Conservation (phyloP, 2,113 vertebrate genomes). For the Garra rufa region DNA sequence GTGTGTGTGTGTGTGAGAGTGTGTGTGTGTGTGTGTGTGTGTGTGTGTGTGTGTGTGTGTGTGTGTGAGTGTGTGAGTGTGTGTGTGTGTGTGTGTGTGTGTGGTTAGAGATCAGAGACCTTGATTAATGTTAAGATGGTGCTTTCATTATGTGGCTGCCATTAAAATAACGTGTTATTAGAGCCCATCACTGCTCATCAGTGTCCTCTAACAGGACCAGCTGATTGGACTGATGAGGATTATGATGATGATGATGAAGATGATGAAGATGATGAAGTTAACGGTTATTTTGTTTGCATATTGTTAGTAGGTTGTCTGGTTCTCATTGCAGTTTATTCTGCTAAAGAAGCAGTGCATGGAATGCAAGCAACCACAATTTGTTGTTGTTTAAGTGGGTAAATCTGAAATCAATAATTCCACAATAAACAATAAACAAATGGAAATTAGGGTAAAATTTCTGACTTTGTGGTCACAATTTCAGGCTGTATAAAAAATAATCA, state of each 20-base stretch:
- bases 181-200: constrained; percentile 50
- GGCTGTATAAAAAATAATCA: neutral
- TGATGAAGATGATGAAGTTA: constrained; percentile 35
- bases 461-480: neutral
- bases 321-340: neutral
- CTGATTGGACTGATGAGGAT: constrained; percentile 57
- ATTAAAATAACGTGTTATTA: constrained; percentile 62
- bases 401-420: neutral
- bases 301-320: neutral
- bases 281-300: constrained; percentile 36
- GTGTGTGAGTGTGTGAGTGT: neutral
- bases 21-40: neutral
- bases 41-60: constrained; percentile 22
- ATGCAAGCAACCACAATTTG: neutral
- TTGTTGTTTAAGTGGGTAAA: neutral
- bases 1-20: too few relatives aligned
- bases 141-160: constrained; percentile 56
- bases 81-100: constrained; percentile 17
- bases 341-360: neutral
- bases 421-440: neutral
- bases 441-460: neutral
- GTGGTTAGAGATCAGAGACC: constrained; percentile 33
- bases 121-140: constrained; percentile 54
- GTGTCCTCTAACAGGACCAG: constrained; percentile 27
- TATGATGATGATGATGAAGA: constrained; percentile 26